phyloP scores from a whole-genome alignment of 2,797 vertebrate genomes.

The Takifugu rubripes region DNA sequence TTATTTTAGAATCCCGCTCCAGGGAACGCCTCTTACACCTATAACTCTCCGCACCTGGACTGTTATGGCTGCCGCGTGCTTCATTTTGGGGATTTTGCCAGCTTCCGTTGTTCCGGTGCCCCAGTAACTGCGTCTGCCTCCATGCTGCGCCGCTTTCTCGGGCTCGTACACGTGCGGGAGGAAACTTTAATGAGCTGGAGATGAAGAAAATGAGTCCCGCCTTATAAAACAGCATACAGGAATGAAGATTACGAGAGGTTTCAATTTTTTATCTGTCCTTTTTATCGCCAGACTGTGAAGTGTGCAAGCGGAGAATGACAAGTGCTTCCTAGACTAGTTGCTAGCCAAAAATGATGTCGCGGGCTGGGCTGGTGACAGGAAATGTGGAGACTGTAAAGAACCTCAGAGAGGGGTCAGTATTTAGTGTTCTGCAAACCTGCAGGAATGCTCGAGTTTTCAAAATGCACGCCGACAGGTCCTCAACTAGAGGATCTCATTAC shows the following conservation, averaged over 20 bases:
- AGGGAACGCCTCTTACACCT: slow-evolving; percentile 8
- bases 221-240: slow-evolving; percentile 48
- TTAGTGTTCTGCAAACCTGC: no score
- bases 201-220: slow-evolving; percentile 42
- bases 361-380: no score
- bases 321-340: slow-evolving; percentile 34
- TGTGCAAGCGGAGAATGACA: slow-evolving; percentile 50
- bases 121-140: slow-evolving; percentile 31
- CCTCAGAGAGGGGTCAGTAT: no score
- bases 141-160: slow-evolving; percentile 35
- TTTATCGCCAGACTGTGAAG: slow-evolving; percentile 48
- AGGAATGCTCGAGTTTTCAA: slow-evolving; percentile 16
- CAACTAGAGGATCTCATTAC: slow-evolving; percentile 65
- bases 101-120: slow-evolving; percentile 28
- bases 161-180: slow-evolving; percentile 13
- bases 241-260: slow-evolving; percentile 48
- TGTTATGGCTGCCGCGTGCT: slow-evolving; percentile 28
- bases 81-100: slow-evolving; percentile 34
- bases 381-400: no score
- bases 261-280: slow-evolving; percentile 42
- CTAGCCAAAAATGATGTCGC: slow-evolving; percentile 5
- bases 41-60: slow-evolving; percentile 22
- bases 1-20: slow-evolving; percentile 30
- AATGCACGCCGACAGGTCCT: slow-evolving; percentile 58
- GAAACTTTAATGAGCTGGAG: slow-evolving; percentile 60